Evolutionary conservation across 2,797 vertebrate species (phyloP).

Genomic region (Pempheris klunzingeri): DNA sequence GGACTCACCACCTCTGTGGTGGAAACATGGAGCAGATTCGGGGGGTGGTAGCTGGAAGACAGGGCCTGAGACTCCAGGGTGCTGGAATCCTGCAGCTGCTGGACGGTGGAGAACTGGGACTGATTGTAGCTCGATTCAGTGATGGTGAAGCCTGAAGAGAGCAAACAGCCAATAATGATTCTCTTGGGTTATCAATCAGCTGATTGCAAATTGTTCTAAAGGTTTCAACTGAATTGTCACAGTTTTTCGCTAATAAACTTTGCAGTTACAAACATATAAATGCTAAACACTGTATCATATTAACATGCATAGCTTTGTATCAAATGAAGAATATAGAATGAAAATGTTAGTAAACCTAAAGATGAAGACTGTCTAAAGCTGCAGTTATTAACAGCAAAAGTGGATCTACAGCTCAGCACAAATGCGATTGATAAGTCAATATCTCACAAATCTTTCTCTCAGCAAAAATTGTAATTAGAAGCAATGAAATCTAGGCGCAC

Average conservation of each 20-base stretch:
- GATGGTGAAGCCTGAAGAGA: conserved; percentile 90
- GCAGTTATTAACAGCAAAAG: not conserved
- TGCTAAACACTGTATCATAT: not conserved
- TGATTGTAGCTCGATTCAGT: conserved; percentile 90
- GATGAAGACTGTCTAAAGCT: not conserved
- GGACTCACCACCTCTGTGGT: conserved; percentile 85
- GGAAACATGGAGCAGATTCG: conserved; percentile 90
- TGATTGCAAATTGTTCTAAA: not conserved
- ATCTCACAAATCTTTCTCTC: not conserved
- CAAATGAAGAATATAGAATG: not conserved
- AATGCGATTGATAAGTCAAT: not conserved
- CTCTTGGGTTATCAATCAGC: not conserved
- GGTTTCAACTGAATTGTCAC: not conserved
- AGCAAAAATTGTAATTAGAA: conserved; percentile 18
- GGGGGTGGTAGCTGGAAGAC: conserved; percentile 93
- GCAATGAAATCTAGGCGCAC: not conserved
- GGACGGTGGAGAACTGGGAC: conserved; percentile 91
- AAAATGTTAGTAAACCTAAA: not conserved
- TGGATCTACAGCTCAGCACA: not conserved
- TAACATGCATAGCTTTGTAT: too few relatives aligned
- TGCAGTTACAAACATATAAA: not conserved
- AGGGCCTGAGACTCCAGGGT: conserved; percentile 97
- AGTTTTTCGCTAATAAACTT: not conserved
- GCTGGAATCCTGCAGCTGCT: conserved; percentile 99
- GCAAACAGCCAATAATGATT: not conserved